Evolutionary conservation across 2,113 vertebrate species (phyloP), one percentile per base, ranked within the genome.

Genomic region (Hipposideros armiger): DNA sequence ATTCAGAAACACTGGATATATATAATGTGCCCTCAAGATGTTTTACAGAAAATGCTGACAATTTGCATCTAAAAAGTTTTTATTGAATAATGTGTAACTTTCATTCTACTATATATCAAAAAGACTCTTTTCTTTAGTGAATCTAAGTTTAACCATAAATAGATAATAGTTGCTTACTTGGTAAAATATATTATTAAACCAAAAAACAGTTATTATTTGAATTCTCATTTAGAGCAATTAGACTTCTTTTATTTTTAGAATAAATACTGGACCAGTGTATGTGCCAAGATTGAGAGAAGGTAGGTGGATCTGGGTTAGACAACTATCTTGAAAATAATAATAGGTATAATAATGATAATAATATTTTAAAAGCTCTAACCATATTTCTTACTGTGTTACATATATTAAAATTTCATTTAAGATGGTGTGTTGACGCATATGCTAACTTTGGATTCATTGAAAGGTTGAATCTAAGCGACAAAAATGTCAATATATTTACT

Each of bases 181-280:
- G 26, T 74, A 52, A 94, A 70, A 81, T 62, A 70, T 20, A n/a
- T 30, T 76, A 24, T n/a, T 66, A 73, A 47, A 15, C 14, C 28
- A 19, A 9, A 72, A 17, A 56, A 70, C 1, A 66, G 14, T 13
- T 54, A 7, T 83, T 72, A 28, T 56, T 32, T 83, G 8, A 47
- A 81, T 94, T 85, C 22, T 81, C 36, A 36, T 74, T 95, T 73
- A 64, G 24, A 5, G 54, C 76, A 89, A 52, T 86, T 62, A 69
- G 32, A 47, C 22, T 88, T 87, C 60, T 14, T 86, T 84, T 58
- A 50, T 62, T 54, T 73, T 67, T 73, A 54, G 15, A 36, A 13
- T 17, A 84, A 2, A 54, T 16, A 45, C 11, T 70, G 24, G 30
- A 47, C 15, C 13, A 54, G 47, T 24, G 0, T 52, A 28, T 66